These are phyloP conservation scores for Apostichopus californicus DNA, from an alignment of 35 echinoderm and acorn worm species.

Conservation along the genomic window DNA sequence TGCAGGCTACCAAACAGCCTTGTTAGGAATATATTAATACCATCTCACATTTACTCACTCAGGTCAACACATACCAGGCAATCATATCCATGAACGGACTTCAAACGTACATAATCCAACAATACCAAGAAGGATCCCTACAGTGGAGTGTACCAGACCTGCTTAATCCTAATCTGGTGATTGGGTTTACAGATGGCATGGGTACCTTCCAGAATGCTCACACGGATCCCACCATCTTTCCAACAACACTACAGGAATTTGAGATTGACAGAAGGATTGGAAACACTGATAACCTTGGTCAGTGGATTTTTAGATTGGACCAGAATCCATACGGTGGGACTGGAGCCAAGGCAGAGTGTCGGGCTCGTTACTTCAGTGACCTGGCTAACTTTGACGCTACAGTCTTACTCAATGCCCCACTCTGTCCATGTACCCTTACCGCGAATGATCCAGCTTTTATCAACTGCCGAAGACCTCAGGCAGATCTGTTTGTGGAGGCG, in stretches of 20 bases:
- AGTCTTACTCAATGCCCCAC: conserved; percentile 1
- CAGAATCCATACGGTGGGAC: background rate
- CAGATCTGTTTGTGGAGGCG: background rate
- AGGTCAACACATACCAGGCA: conserved; percentile 45
- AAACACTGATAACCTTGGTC: conserved; percentile 28
- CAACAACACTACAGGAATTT: background rate
- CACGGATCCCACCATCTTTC: background rate
- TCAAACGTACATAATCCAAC: conserved; percentile 25
- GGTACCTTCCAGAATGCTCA: conserved; percentile 23
- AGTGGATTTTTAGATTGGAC: conserved; percentile 54
- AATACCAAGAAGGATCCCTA: conserved; percentile 43
- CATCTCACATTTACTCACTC: background rate
- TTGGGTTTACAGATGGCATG: conserved; percentile 22
- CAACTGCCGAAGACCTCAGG: conserved; percentile 8
- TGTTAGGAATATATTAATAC: no score
- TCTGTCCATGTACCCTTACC: background rate
- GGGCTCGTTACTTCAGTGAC: conserved; percentile 31
- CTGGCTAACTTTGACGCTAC: background rate
- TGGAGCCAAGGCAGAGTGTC: background rate
- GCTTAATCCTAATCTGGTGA: background rate
- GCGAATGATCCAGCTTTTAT: background rate
- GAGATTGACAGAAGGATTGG: conserved; percentile 7
- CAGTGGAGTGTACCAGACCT: conserved; percentile 17
- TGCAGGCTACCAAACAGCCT: no score
- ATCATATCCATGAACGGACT: conserved; percentile 25